Evolutionary conservation across 1,140 invertebrate genomes (phyloP).

Genomic region (Tetranychus cinnabarinus): DNA sequence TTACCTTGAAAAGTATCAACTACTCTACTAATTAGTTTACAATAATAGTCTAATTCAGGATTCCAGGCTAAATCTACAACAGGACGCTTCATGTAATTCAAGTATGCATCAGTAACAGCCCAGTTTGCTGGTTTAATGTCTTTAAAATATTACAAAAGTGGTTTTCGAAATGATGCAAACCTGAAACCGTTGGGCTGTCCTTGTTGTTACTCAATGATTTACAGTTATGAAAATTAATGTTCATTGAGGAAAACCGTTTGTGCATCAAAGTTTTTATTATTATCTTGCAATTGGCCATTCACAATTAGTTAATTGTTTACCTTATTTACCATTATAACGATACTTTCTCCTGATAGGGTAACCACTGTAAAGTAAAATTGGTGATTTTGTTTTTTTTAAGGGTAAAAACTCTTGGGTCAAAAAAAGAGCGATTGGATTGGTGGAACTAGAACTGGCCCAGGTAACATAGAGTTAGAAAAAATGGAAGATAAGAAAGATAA

Average conservation of each 20-base stretch:
- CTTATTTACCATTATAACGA: neutral
- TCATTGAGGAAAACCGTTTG: too few relatives aligned
- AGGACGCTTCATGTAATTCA: conserved; percentile 37
- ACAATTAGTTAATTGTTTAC: too few relatives aligned
- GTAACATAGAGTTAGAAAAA: too few relatives aligned
- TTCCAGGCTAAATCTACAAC: conserved; percentile 45
- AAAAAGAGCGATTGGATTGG: neutral
- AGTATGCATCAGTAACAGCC: conserved; percentile 65
- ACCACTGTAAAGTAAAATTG: conserved; percentile 71
- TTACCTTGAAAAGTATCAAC: conserved; percentile 53
- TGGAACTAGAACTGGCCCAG: neutral
- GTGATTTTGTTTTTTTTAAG: conserved; percentile 88
- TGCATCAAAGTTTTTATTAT: too few relatives aligned
- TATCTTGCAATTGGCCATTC: too few relatives aligned
- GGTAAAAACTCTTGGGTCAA: conserved; percentile 60
- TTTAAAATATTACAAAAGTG: conserved; percentile 39
- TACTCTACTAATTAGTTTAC: conserved; percentile 49
- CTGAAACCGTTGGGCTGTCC: conserved; percentile 52
- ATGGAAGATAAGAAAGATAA: too few relatives aligned
- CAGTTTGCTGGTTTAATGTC: conserved; percentile 60
- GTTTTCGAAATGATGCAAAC: conserved; percentile 55
- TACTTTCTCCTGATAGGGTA: conserved; percentile 27
- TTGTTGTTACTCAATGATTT: conserved; percentile 44
- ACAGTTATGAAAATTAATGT: too few relatives aligned
- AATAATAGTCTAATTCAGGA: conserved; percentile 72